phyloP scores from a whole-genome alignment of 64 coral and sea anemone species.

The Trachythela sp. region DNA sequence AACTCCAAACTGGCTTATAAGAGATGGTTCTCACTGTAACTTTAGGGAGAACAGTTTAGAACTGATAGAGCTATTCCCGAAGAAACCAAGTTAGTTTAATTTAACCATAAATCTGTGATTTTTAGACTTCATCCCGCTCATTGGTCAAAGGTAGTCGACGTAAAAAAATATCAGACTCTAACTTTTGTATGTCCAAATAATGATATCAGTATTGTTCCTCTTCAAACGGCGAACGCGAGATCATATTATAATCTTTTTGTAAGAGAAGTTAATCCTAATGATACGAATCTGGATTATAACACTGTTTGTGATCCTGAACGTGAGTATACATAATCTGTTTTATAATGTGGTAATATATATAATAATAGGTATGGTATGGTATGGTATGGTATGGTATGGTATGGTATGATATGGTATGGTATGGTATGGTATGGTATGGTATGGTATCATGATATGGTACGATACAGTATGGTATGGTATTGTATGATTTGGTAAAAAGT shows the following conservation, averaged over 20 bases:
- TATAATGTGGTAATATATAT: neutral
- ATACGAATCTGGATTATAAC: neutral
- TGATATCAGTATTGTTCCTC: neutral
- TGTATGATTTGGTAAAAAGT: no score
- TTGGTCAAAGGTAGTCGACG: constrained; percentile 3
- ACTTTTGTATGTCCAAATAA: constrained; percentile 15
- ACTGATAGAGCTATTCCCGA: no score
- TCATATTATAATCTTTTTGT: constrained; percentile 11
- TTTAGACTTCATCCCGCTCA: neutral
- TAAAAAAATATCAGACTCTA: neutral
- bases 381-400: neutral
- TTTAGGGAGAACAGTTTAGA: no score
- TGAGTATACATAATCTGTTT: neutral
- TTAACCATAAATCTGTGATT: neutral
- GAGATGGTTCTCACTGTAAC: no score
- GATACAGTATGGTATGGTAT: neutral
- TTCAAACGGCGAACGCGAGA: neutral
- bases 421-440: neutral
- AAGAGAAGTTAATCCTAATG: neutral
- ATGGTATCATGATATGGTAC: neutral
- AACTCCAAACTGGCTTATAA: no score
- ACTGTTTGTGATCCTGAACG: neutral
- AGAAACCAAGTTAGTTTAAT: no score
- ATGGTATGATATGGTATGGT: neutral
- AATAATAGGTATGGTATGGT: neutral